Evolutionary conservation across 2,113 vertebrate genomes (phyloP), one percentile per base, ranked within the genome.

Genomic region (Smithornis capensis): DNA sequence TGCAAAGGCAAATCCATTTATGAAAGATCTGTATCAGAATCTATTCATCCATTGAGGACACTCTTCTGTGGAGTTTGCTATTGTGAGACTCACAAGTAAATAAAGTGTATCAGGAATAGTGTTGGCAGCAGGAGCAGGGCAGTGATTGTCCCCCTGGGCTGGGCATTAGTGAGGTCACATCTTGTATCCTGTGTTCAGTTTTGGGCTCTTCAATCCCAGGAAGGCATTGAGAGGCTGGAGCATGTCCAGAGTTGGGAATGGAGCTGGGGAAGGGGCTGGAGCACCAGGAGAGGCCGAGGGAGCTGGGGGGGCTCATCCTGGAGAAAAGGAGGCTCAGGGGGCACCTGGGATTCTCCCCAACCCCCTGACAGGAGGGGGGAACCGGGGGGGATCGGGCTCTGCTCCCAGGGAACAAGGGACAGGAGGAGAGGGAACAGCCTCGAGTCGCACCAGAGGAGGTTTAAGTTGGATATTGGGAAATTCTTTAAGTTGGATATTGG

Each of bases 41-140:
- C 44, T 60, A 0, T 70, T 67, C 27, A 71, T 18, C 49, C 29
- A 16, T 0, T 56, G 53, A 87, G 62, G 81, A 35, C 27, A 2
- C 4, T 22, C 57, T 12, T 81, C 64, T 74, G 38, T 29, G 50
- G n/a, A 63, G 28, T 37, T 37, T 59, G 28, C 12, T 45, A 15
- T 5, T 33, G 12, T 3, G 21, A 65, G 10, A 27, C 5, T 14
- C 1, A 33, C 11, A 53, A n/a, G 52, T 69, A 19, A 62, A 62
- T 35, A 3, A 1, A 14, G 15, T 14, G 2, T 7, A 8, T 47
- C 24, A 47, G 44, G 52, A 28, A 29, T 1, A 6, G 10, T 2
- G 19, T n/a, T 45, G 45, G 53, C 38, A 45, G 38, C 69, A 74
- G 23, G 22, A n/a, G 10, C 37, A 14, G 59, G 59, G 24, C 59